A percentile compares a stretch with the other conserved stretches of the same genome.
These are phyloP conservation scores for Catostylus mosaicus DNA, from an alignment of 30 jellyfish, hydroid and myxozoan species.

Conservation along the genomic window DNA sequence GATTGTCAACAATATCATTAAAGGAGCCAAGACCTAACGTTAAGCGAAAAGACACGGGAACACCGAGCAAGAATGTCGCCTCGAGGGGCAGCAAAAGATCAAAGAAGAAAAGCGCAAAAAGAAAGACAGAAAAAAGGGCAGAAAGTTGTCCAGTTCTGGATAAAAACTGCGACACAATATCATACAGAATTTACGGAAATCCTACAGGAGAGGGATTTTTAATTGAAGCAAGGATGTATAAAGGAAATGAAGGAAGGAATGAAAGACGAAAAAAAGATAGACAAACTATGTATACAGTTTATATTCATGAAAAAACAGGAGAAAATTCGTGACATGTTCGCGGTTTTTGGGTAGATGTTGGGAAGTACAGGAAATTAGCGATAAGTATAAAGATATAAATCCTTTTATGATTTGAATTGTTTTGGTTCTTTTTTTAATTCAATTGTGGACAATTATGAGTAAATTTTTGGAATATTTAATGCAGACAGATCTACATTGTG, in stretches of 20 bases:
- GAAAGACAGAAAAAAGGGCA: slow-evolving; percentile 4
- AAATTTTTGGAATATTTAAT: too few relatives aligned
- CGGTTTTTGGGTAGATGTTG: too few relatives aligned
- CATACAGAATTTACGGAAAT: slow-evolving; percentile 65
- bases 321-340: background rate
- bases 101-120: background rate
- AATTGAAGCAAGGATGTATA: slow-evolving; percentile 35
- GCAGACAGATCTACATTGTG: too few relatives aligned
- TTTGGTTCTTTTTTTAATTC: too few relatives aligned
- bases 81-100: background rate
- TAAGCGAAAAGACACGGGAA: background rate
- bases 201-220: slow-evolving; percentile 71
- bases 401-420: too few relatives aligned
- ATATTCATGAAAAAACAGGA: background rate
- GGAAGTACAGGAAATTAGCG: too few relatives aligned
- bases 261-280: background rate
- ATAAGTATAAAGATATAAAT: too few relatives aligned
- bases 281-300: slow-evolving; percentile 6
- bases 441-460: too few relatives aligned
- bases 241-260: slow-evolving; percentile 6
- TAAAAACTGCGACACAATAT: slow-evolving; percentile 41
- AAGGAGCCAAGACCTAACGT: background rate
- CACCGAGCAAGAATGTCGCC: background rate
- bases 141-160: background rate
- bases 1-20: background rate